phyloP scores from a whole-genome alignment of 1,140 invertebrate species.

The Archegozetes longisetosus region DNA sequence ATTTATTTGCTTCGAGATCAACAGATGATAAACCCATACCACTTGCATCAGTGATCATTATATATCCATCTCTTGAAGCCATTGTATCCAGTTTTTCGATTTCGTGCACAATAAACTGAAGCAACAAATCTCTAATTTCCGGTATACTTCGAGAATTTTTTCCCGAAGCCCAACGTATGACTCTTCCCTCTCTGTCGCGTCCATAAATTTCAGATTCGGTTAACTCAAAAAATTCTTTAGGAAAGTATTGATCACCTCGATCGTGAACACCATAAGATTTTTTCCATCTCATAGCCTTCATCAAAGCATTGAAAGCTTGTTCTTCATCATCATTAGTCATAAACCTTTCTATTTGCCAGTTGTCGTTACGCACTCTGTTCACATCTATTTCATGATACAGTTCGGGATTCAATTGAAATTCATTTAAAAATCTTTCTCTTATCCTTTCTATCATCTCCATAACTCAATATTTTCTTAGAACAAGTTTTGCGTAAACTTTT shows the following conservation, averaged over 20 bases:
- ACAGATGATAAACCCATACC: background rate
- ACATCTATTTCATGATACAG: slow-evolving; percentile 14
- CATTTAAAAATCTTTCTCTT: background rate
- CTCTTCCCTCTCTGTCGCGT: background rate
- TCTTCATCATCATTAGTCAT: slow-evolving; percentile 38
- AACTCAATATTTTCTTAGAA: no score
- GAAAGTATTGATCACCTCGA: background rate
- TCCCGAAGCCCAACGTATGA: background rate
- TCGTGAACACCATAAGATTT: slow-evolving; percentile 1
- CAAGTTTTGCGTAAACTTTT: no score
- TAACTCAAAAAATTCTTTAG: background rate
- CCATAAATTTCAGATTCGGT: background rate
- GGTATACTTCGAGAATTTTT: background rate
- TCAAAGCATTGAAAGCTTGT: background rate
- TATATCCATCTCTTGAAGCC: background rate
- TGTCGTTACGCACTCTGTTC: slow-evolving; percentile 34
- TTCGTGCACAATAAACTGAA: background rate
- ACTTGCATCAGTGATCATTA: background rate
- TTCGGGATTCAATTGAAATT: background rate
- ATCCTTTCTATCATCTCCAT: slow-evolving; percentile 2
- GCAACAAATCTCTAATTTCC: background rate
- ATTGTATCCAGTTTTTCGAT: background rate
- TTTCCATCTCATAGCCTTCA: background rate
- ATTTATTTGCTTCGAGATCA: background rate
- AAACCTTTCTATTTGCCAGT: slow-evolving; percentile 52